phyloP scores from a whole-genome alignment of 2,797 vertebrate genomes.

The Myotis pilosus region DNA sequence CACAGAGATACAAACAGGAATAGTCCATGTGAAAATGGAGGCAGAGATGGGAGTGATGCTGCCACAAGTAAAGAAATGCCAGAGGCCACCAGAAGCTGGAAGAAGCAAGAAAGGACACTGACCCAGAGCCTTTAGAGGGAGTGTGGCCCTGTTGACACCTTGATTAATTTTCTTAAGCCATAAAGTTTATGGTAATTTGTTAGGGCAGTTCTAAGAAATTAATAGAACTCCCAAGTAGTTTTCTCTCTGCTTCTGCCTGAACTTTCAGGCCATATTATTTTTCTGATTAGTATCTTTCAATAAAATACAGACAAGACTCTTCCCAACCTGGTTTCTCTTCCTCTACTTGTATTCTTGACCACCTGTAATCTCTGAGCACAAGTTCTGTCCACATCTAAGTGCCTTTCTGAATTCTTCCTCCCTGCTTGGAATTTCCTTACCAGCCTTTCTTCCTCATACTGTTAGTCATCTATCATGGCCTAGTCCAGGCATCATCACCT shows the following conservation, averaged over 20 bases:
- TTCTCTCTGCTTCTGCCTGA: background rate
- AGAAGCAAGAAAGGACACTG: background rate
- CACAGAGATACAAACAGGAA: background rate
- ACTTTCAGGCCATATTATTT: background rate
- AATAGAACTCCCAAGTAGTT: background rate
- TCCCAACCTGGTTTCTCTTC: background rate
- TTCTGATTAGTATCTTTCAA: background rate
- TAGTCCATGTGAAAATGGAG: background rate
- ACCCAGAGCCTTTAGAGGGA: background rate
- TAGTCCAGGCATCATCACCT: background rate
- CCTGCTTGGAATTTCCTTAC: background rate
- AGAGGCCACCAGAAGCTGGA: background rate
- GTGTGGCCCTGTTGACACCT: background rate
- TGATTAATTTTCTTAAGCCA: background rate
- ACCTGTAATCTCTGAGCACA: background rate
- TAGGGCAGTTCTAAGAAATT: background rate
- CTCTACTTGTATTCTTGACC: background rate
- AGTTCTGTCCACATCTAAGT: background rate
- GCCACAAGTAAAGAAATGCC: background rate
- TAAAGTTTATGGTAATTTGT: background rate
- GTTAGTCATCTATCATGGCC: background rate
- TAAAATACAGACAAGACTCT: background rate
- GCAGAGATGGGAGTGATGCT: background rate
- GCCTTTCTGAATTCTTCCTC: background rate
- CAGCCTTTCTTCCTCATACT: background rate